A percentile compares a stretch with the other conserved stretches of the same genome.
phyloP scores from a whole-genome alignment of 2,797 vertebrate genomes.

The Heterohyrax brucei region DNA sequence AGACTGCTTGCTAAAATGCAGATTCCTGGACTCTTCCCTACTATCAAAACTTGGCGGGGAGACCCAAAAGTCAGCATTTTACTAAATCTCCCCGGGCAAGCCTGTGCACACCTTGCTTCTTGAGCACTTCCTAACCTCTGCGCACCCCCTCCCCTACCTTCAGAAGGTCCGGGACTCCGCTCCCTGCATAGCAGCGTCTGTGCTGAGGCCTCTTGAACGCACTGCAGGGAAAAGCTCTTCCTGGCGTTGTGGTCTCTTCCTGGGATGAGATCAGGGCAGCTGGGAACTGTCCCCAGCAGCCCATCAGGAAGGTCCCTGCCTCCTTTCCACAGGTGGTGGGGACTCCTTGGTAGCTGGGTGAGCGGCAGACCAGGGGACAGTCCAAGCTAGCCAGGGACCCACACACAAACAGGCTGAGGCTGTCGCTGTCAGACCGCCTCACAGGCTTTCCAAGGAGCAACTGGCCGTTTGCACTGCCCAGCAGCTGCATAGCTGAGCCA shows the following conservation, averaged over 20 bases:
- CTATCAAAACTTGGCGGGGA: not conserved
- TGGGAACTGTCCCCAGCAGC: not conserved
- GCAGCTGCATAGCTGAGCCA: too few relatives aligned
- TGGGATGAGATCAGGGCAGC: not conserved
- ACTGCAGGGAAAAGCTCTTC: not conserved
- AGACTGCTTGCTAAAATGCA: not conserved
- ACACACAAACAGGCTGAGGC: too few relatives aligned
- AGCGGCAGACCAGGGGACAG: not conserved
- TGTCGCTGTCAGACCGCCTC: too few relatives aligned
- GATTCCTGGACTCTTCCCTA: not conserved
- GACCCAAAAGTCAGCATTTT: not conserved
- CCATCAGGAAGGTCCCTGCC: not conserved
- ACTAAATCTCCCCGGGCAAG: not conserved
- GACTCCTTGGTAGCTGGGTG: not conserved
- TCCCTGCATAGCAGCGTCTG: not conserved
- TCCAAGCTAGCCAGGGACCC: too few relatives aligned
- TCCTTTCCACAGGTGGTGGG: not conserved
- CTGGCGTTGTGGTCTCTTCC: not conserved
- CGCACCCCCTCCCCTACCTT: too few relatives aligned
- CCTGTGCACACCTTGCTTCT: not conserved
- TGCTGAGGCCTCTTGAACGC: not conserved
- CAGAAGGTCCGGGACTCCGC: not conserved
- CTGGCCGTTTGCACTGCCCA: too few relatives aligned
- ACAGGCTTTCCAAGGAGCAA: too few relatives aligned
- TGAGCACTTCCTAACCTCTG: not conserved